These are phyloP conservation scores for Malacoctenus gilli DNA, from an alignment of 2,797 vertebrate species.

Conservation along the genomic window DNA sequence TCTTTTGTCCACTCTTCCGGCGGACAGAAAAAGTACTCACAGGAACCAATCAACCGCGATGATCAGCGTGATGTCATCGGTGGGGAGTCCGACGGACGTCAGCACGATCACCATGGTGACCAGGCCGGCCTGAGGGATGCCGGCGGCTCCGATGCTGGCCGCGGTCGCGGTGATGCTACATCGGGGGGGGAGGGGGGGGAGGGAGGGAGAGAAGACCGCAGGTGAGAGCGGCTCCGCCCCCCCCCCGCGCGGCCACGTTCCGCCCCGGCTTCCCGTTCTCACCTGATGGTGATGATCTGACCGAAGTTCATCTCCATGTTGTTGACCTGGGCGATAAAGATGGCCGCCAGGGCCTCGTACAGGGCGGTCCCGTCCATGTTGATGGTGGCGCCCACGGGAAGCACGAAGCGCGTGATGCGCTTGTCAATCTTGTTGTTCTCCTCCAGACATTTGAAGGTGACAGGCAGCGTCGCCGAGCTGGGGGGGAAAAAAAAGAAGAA, in stretches of 20 bases:
- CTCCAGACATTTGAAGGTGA: slow-evolving; percentile 96
- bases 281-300: slow-evolving; percentile 99
- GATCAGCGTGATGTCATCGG: slow-evolving; percentile 98
- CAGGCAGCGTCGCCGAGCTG: slow-evolving; percentile 94
- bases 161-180: slow-evolving; percentile 97
- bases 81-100: slow-evolving; percentile 96
- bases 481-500: too few species aligned
- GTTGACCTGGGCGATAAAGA: slow-evolving; percentile 98
- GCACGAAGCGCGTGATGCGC: slow-evolving; percentile 92
- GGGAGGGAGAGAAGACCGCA: slow-evolving; percentile 23
- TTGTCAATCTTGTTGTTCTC: slow-evolving; percentile 95
- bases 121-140: slow-evolving; percentile 96
- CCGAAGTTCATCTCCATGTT: slow-evolving; percentile 97
- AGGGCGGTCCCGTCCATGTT: slow-evolving; percentile 99
- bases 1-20: too few species aligned
- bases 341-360: slow-evolving; percentile 95
- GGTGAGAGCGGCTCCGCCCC: background rate
- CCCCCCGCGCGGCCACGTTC: too few species aligned
- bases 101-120: slow-evolving; percentile 99
- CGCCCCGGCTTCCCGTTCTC: slow-evolving; percentile 31
- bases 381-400: slow-evolving; percentile 95
- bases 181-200: too few species aligned
- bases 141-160: slow-evolving; percentile 96
- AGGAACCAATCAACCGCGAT: slow-evolving; percentile 99
- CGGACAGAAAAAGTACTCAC: slow-evolving; percentile 92